These are phyloP conservation scores for Neosalanx taihuensis DNA, from an alignment of 2,797 vertebrate genomes.

Conservation along the genomic window DNA sequence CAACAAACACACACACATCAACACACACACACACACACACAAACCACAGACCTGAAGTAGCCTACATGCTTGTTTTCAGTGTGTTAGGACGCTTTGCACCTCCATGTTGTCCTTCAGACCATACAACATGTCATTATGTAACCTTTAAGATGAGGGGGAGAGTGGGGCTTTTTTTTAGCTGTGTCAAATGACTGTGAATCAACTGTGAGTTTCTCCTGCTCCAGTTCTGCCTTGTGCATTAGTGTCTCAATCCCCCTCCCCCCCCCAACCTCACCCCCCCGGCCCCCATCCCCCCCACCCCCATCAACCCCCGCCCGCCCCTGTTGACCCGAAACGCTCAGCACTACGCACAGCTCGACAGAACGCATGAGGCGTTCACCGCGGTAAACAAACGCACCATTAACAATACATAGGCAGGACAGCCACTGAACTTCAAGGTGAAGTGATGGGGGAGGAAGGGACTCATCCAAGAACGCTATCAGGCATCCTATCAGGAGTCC, in stretches of 20 bases:
- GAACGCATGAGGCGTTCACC: conserved; percentile 30
- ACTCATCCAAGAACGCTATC: conserved; percentile 30
- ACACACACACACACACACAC: background rate
- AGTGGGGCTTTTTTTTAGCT: too few species aligned
- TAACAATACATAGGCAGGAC: conserved; percentile 19
- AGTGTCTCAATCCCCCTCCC: background rate
- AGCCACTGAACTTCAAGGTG: background rate
- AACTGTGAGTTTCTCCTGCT: background rate
- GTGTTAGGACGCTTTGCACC: too few species aligned
- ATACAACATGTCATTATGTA: too few species aligned
- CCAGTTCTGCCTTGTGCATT: conserved; percentile 6
- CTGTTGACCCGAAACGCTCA: background rate
- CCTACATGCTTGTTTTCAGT: too few species aligned
- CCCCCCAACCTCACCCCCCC: background rate
- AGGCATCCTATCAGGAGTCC: conserved; percentile 23
- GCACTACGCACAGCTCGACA: conserved; percentile 18
- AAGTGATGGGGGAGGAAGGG: background rate
- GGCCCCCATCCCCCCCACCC: too few species aligned
- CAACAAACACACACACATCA: background rate
- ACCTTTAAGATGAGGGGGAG: too few species aligned
- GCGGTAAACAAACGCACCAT: conserved; percentile 26
- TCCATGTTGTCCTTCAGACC: too few species aligned
- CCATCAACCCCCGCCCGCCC: background rate
- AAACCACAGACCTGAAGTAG: background rate
- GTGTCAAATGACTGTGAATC: background rate